Evolutionary conservation across 2,797 vertebrate species (phyloP).

Genomic region (Picus viridis): DNA sequence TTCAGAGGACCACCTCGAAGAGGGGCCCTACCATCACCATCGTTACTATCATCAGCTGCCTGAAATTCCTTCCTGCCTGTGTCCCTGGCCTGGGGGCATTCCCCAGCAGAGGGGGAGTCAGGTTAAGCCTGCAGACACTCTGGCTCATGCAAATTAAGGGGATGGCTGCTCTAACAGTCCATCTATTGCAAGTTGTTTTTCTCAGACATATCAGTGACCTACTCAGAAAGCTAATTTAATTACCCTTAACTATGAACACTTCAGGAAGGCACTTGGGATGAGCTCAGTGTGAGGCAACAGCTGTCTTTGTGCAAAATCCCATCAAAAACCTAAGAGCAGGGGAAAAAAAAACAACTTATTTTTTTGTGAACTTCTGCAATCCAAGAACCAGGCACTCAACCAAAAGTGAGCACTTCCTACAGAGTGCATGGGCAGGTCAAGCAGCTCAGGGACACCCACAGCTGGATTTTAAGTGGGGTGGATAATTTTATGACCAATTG

Average conservation of each 20-base stretch:
- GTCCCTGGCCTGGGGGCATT: background rate
- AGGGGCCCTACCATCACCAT: background rate
- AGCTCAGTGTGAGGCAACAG: background rate
- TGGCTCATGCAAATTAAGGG: background rate
- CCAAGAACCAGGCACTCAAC: background rate
- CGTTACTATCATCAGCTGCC: background rate
- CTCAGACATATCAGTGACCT: background rate
- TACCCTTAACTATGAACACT: background rate
- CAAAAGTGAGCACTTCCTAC: background rate
- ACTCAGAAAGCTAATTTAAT: slow-evolving; percentile 27
- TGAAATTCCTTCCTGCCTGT: slow-evolving; percentile 39
- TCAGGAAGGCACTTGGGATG: background rate
- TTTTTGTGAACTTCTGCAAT: background rate
- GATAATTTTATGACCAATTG: slow-evolving; percentile 20
- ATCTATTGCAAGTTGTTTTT: slow-evolving; percentile 10
- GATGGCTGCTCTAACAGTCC: background rate
- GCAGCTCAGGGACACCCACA: background rate
- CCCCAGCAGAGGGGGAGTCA: background rate
- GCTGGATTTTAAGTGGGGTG: slow-evolving; percentile 52
- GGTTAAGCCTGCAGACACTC: background rate
- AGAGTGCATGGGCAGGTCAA: background rate
- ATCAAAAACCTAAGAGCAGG: background rate
- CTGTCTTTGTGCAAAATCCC: background rate
- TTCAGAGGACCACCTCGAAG: background rate
- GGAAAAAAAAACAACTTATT: background rate